phyloP scores from a whole-genome alignment of 2,797 vertebrate species.

The Trichosurus vulpecula region DNA sequence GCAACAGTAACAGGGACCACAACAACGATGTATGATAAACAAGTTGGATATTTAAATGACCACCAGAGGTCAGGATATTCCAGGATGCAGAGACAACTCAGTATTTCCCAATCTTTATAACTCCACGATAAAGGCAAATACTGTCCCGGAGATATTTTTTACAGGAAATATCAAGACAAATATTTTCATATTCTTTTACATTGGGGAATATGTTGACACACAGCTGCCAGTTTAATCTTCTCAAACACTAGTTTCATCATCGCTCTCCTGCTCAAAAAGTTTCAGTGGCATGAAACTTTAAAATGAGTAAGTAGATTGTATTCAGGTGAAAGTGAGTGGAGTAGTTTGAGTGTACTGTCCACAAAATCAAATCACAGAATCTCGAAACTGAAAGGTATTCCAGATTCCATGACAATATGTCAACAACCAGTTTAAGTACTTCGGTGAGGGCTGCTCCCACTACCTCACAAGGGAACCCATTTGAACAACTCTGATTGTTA shows the following conservation, averaged over 20 bases:
- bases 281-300: neutral
- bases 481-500: neutral
- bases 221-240: neutral
- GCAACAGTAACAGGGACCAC: neutral
- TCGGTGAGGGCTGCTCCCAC: neutral
- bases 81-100: conserved; percentile 29
- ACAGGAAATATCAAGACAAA: neutral
- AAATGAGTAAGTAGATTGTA: neutral
- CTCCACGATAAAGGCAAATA: neutral
- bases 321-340: neutral
- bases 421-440: neutral
- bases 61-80: conserved; percentile 72
- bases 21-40: neutral
- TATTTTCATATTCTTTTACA: neutral
- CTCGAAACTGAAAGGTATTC: neutral
- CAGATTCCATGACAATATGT: neutral
- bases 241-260: conserved; percentile 5
- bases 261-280: neutral
- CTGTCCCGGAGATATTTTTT: neutral
- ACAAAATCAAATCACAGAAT: neutral
- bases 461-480: neutral
- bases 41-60: neutral
- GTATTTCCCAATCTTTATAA: neutral
- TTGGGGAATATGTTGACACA: neutral
- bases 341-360: neutral